A percentile compares a stretch with the other conserved stretches of the same genome.
phyloP scores from a whole-genome alignment of 2,797 vertebrate genomes.

The Acanthiza pusilla region DNA sequence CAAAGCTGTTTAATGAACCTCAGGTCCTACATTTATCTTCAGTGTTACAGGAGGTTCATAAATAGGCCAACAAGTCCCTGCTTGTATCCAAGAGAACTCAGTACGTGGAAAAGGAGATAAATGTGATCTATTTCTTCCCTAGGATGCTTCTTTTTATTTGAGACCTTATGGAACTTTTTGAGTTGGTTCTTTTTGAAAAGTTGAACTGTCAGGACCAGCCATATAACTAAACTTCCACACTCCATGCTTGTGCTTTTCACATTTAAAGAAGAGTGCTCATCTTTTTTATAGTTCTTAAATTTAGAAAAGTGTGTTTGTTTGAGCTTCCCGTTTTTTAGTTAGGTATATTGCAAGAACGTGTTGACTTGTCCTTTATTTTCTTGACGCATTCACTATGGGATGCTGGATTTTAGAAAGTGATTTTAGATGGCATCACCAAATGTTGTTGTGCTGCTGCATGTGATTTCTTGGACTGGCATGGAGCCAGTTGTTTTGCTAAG shows the following conservation, averaged over 20 bases:
- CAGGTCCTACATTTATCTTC: background rate
- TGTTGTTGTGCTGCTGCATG: background rate
- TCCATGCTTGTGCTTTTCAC: background rate
- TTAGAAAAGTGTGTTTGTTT: background rate
- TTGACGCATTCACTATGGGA: background rate
- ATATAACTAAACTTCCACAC: background rate
- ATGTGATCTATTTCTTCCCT: background rate
- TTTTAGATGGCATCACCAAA: background rate
- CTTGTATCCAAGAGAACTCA: background rate
- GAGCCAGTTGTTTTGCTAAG: constrained; percentile 30
- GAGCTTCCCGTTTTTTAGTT: background rate
- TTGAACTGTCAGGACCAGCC: background rate
- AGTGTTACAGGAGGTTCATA: background rate
- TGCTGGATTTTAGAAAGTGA: background rate
- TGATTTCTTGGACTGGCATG: background rate
- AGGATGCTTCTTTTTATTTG: background rate
- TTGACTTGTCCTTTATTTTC: background rate
- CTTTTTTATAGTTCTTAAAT: background rate
- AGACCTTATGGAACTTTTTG: background rate
- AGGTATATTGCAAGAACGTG: background rate
- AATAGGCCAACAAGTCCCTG: background rate
- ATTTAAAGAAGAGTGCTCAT: background rate
- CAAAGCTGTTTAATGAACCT: background rate
- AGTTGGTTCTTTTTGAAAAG: background rate
- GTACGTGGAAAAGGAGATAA: background rate